phyloP scores from a whole-genome alignment of 2,113 vertebrate species.

The Microtus richardsoni region DNA sequence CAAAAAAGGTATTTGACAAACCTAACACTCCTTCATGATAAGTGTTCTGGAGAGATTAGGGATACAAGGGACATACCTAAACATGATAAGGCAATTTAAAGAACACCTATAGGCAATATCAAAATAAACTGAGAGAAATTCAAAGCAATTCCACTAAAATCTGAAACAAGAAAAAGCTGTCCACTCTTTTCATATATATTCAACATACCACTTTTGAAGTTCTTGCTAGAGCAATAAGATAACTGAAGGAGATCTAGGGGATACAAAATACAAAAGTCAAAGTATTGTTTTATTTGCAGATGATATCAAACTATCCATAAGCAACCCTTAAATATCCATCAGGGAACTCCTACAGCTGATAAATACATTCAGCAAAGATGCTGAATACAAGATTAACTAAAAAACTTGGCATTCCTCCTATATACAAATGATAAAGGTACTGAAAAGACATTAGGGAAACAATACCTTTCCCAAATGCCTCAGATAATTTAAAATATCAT shows the following conservation, averaged over 20 bases:
- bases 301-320: not conserved
- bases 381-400: not conserved
- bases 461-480: not conserved
- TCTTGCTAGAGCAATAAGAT: not conserved
- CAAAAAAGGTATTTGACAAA: no score
- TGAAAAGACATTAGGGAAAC: not conserved
- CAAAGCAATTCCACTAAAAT: not conserved
- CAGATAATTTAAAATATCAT: not conserved
- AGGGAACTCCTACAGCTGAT: not conserved
- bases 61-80: no score
- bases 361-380: not conserved
- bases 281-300: not conserved
- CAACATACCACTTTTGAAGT: not conserved
- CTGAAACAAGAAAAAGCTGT: no score
- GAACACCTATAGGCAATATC: not conserved
- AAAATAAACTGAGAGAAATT: not conserved
- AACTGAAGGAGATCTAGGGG: not conserved
- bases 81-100: no score
- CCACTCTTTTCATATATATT: not conserved
- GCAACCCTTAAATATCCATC: not conserved
- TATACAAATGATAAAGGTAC: not conserved
- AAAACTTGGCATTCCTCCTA: not conserved
- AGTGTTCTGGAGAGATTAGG: no score
- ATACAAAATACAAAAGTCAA: not conserved
- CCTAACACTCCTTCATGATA: no score